Evolutionary conservation across 1,140 invertebrate genomes (phyloP).

Genomic region (Calliopsis andreniformis): DNA sequence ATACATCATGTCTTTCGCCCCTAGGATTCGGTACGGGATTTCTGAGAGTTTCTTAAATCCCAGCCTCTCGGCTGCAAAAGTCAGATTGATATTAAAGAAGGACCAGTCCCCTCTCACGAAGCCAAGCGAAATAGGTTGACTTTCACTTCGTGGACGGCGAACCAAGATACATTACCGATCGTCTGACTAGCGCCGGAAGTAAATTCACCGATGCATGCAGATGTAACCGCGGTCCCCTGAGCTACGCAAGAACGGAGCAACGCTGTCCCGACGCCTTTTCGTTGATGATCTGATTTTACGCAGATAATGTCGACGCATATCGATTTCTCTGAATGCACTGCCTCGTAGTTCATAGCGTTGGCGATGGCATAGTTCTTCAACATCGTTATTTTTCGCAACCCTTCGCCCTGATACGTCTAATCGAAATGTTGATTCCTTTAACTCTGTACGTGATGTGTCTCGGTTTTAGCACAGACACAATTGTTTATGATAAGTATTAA

Average conservation of each 20-base stretch:
- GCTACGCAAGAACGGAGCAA: constrained; percentile 51
- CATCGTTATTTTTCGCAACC: constrained; percentile 2
- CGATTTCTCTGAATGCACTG: constrained; percentile 16
- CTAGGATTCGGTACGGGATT: constrained; percentile 25
- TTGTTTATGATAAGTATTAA: no score
- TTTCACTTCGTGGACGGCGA: not conserved
- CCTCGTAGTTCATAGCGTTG: constrained; percentile 3
- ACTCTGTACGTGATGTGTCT: no score
- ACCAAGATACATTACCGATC: constrained; percentile 39
- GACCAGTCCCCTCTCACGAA: not conserved
- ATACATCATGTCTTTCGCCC: not conserved
- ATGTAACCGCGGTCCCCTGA: not conserved
- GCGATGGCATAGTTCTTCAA: constrained; percentile 14
- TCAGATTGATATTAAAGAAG: not conserved
- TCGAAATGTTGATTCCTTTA: no score
- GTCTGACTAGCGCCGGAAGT: constrained; percentile 38
- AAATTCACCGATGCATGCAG: constrained; percentile 52
- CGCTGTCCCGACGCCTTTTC: constrained; percentile 50
- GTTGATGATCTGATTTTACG: constrained; percentile 33
- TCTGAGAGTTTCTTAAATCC: constrained; percentile 43
- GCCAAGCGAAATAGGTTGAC: not conserved
- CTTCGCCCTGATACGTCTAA: constrained; percentile 20
- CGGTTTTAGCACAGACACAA: no score
- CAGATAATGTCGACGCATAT: constrained; percentile 52
- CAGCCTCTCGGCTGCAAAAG: constrained; percentile 43